A percentile compares a stretch with the other conserved stretches of the same genome.
phyloP scores from a whole-genome alignment of 2,888 invertebrate genomes.

The Brachyptera putata region DNA sequence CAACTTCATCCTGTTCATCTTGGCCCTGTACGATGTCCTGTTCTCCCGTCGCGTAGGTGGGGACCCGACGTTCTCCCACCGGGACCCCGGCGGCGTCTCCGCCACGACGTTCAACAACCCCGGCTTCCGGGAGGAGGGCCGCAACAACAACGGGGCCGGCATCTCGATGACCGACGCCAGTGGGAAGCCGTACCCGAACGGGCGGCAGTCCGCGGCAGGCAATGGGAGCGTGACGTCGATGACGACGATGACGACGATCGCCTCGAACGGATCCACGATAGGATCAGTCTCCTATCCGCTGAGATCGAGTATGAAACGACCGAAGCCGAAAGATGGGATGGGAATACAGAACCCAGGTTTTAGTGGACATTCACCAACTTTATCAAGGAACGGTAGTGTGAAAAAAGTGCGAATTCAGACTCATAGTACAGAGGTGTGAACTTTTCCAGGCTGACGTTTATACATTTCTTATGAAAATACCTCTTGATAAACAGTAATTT shows the following conservation, averaged over 20 bases:
- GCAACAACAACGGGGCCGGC: slow-evolving; percentile 37
- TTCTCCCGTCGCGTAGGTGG: slow-evolving; percentile 71
- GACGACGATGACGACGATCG: slow-evolving; percentile 30
- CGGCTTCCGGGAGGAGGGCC: slow-evolving; percentile 78
- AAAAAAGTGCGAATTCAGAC: slow-evolving; percentile 90
- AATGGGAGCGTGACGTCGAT: slow-evolving; percentile 41
- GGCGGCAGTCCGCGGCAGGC: slow-evolving; percentile 46
- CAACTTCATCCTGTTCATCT: slow-evolving; percentile 69
- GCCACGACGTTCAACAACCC: slow-evolving; percentile 82
- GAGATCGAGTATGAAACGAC: slow-evolving; percentile 79
- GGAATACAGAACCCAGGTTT: slow-evolving; percentile 86
- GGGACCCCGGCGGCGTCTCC: slow-evolving; percentile 53
- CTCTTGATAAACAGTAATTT: too few relatives aligned
- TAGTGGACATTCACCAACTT: slow-evolving; percentile 76
- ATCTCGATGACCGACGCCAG: slow-evolving; percentile 86
- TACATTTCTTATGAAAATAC: too few relatives aligned
- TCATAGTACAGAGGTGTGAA: slow-evolving; percentile 80
- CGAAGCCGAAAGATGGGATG: slow-evolving; percentile 59
- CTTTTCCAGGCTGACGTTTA: too few relatives aligned
- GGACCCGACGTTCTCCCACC: slow-evolving; percentile 65
- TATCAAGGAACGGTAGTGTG: slow-evolving; percentile 79
- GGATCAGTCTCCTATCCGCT: slow-evolving; percentile 55
- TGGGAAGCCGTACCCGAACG: slow-evolving; percentile 65
- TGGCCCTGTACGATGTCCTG: slow-evolving; percentile 75
- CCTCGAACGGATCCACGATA: slow-evolving; percentile 53